phyloP scores from a whole-genome alignment of 2,113 vertebrate genomes.

The Reinhardtius hippoglossoides region DNA sequence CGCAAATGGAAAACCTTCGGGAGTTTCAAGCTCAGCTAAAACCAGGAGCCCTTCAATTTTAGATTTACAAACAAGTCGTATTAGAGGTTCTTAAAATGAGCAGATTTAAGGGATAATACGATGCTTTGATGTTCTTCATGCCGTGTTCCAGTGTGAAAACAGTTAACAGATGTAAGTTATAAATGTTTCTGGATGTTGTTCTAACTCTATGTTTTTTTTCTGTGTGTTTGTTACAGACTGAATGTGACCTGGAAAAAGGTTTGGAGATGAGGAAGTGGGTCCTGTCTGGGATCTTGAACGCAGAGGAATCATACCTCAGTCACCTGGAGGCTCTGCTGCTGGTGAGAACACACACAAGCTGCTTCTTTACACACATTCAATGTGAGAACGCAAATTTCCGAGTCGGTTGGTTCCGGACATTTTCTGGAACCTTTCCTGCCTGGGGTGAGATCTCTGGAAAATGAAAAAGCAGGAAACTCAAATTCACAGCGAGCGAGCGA shows the following conservation, averaged over 20 bases:
- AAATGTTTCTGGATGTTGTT: background rate
- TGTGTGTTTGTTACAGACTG: constrained; percentile 82
- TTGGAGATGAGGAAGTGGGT: constrained; percentile 99
- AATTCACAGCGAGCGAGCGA: no score
- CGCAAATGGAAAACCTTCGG: background rate
- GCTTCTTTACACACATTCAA: no score
- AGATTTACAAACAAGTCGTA: background rate
- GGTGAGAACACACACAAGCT: constrained; percentile 81
- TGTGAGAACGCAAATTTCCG: no score
- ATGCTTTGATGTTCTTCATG: background rate
- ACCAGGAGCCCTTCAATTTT: background rate
- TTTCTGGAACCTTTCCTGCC: no score
- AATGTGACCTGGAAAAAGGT: constrained; percentile 96
- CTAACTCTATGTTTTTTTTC: constrained; percentile 4
- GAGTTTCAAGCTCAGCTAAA: background rate
- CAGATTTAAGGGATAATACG: background rate
- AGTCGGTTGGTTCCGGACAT: no score
- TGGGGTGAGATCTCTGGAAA: no score
- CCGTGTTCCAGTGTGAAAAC: background rate
- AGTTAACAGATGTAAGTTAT: background rate
- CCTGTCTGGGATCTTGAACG: constrained; percentile 95
- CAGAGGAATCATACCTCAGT: constrained; percentile 95
- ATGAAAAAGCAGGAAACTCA: no score
- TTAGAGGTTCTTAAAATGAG: background rate
- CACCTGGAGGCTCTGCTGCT: constrained; percentile 96